These are phyloP conservation scores for Gymnoscopelus microlampas DNA, from an alignment of 2,797 vertebrate species.

Conservation along the genomic window DNA sequence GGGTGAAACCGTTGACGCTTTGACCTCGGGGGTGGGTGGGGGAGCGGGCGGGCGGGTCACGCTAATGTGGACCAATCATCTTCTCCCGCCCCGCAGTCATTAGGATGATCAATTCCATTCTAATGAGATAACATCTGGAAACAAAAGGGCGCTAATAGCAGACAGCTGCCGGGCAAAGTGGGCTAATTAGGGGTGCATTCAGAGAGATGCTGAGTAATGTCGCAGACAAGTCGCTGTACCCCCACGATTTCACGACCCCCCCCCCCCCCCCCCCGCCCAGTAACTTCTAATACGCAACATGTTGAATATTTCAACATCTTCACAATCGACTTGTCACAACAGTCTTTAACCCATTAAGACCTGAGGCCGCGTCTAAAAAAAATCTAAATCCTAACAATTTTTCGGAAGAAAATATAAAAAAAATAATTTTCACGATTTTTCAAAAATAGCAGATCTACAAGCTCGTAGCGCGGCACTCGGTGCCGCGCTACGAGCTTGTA, in stretches of 20 bases:
- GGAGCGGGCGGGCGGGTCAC: slow-evolving; percentile 50
- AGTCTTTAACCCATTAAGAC: no score
- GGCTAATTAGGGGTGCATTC: slow-evolving; percentile 78
- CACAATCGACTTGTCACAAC: slow-evolving; percentile 64
- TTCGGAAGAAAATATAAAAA: no score
- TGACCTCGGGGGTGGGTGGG: slow-evolving; percentile 52
- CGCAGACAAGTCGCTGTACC: slow-evolving; percentile 50
- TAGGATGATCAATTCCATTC: slow-evolving; percentile 82
- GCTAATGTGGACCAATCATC: slow-evolving; percentile 77
- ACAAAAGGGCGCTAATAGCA: slow-evolving; percentile 82
- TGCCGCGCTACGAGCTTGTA: no score
- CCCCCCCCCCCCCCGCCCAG: slow-evolving; percentile 48
- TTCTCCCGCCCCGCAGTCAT: slow-evolving; percentile 67
- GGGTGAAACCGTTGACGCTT: slow-evolving; percentile 53
- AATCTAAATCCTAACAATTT: no score
- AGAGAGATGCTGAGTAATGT: slow-evolving; percentile 71
- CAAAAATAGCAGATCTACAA: no score
- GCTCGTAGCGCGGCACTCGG: no score
- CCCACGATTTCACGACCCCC: slow-evolving; percentile 51
- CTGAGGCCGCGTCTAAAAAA: no score
- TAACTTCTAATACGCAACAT: slow-evolving; percentile 72
- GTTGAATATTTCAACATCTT: slow-evolving; percentile 71
- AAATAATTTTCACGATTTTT: no score
- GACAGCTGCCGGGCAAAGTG: slow-evolving; percentile 82
- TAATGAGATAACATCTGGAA: slow-evolving; percentile 85